These are phyloP conservation scores for Onychorhynchus coronatus DNA, from an alignment of 2,113 vertebrate species.

Conservation along the genomic window DNA sequence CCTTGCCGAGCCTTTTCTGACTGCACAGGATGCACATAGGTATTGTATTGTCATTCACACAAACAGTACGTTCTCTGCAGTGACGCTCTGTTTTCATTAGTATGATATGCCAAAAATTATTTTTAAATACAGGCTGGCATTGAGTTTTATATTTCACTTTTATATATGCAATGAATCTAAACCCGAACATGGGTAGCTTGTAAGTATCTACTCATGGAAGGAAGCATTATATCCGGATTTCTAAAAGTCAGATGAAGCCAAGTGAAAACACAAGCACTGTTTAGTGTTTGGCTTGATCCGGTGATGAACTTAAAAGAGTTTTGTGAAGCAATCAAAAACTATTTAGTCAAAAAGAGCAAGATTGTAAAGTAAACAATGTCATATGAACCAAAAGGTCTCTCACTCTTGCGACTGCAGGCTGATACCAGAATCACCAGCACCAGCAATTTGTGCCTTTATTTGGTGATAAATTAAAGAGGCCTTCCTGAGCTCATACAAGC, in stretches of 20 bases:
- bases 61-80: slow-evolving; percentile 7
- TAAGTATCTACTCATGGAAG: neutral
- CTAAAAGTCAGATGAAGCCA: neutral
- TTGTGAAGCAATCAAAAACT: slow-evolving; percentile 15
- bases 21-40: slow-evolving; percentile 22
- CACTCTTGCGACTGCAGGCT: neutral
- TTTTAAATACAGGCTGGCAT: neutral
- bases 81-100: slow-evolving; percentile 15
- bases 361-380: neutral
- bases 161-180: slow-evolving; percentile 5
- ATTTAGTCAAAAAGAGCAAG: slow-evolving; percentile 6
- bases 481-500: slow-evolving; percentile 57
- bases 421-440: slow-evolving; percentile 45
- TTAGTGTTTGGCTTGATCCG: neutral
- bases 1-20: slow-evolving; percentile 43
- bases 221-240: neutral
- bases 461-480: slow-evolving; percentile 58
- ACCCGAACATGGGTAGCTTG: neutral
- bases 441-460: slow-evolving; percentile 60
- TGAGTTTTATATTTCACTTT: slow-evolving; percentile 26
- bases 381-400: neutral
- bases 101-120: neutral
- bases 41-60: slow-evolving; percentile 41
- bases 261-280: neutral
- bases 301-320: neutral